Conservation (phyloP, 2,113 vertebrate genomes). For the Willisornis vidua region DNA sequence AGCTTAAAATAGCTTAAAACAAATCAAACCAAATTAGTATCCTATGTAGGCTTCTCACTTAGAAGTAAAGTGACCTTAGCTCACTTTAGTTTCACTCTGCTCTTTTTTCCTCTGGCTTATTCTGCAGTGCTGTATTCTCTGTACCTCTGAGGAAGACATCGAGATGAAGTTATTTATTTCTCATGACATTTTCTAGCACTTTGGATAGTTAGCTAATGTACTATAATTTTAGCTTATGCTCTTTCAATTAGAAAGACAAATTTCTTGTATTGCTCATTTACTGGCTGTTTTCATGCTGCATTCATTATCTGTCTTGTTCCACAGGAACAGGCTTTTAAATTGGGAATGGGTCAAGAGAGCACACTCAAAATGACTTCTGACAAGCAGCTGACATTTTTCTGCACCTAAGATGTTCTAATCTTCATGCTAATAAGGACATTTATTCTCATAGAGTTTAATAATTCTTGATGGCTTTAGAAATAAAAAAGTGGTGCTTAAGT, state of each 20-base stretch:
- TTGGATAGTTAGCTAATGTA: conserved; percentile 29
- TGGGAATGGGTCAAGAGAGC: conserved; percentile 50
- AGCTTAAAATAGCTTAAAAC: not conserved
- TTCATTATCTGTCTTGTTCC: conserved; percentile 40
- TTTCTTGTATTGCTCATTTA: conserved; percentile 48
- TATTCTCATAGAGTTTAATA: conserved; percentile 31
- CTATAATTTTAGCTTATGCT: conserved; percentile 46
- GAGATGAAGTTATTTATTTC: conserved; percentile 48
- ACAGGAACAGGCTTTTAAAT: conserved; percentile 36
- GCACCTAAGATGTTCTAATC: conserved; percentile 41
- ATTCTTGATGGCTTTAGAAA: conserved; percentile 49
- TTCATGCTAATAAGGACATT: conserved; percentile 50
- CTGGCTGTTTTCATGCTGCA: conserved; percentile 4
- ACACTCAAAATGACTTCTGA: conserved; percentile 37
- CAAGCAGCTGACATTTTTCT: conserved; percentile 50
- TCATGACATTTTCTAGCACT: conserved; percentile 29
- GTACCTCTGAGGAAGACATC: not conserved
- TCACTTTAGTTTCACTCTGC: not conserved
- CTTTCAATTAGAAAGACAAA: conserved; percentile 63
- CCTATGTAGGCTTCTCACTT: not conserved
- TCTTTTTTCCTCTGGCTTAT: not conserved
- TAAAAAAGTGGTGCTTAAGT: not conserved
- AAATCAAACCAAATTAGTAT: not conserved
- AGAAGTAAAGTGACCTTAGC: not conserved
- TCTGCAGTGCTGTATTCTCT: not conserved